Evolutionary conservation across 2,113 vertebrate genomes (phyloP), one percentile per base, ranked within the genome.

Genomic region (Blennius ocellaris): DNA sequence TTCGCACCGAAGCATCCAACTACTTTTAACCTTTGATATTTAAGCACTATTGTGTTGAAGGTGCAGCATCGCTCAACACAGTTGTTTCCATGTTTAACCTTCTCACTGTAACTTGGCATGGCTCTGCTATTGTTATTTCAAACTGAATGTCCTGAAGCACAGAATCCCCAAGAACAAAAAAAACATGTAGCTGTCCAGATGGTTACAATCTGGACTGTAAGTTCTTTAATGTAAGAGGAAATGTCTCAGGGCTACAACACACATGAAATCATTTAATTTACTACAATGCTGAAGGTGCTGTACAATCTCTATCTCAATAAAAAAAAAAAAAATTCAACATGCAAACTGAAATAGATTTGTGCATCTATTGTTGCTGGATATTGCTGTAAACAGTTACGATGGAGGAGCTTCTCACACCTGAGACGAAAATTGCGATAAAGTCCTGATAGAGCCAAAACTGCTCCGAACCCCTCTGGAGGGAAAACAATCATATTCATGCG

Each of bases 11-110:
- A 38, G 17, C 60, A 56, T 60, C 37, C 10, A 7, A 50, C 57
- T 10, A 44, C 65, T 10, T 69, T 62, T 61, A 69, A 59, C 55
- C 41, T 60, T 54, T 67, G 55, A 75, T 36, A 45, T 60, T 36
- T 39, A 54, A 59, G 47, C 49, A 5, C 30, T 70, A 36, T 49
- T 30, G 14, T 51, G n/a, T 58, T 44, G 47, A 45, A 71, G 66
- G 48, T 5, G 44, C 21, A 21, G 8, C 16, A 15, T 43, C 15
- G 9, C 72, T 60, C 40, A 17, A 17, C 7, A 36, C n/a, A n/a
- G 54, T 16, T 71, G 21, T 70, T 61, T 57, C 3, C 36, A 2
- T n/a, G 6, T 3, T 21, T 8, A 51, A 48, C 45, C 45, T 48
- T n/a, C 14, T 48, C 45, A 48, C 21, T 30, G 21, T 30, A 30